A percentile compares a stretch with the other conserved stretches of the same genome.
phyloP scores from a whole-genome alignment of 1,140 invertebrate genomes.

The Hirudo medicinalis region DNA sequence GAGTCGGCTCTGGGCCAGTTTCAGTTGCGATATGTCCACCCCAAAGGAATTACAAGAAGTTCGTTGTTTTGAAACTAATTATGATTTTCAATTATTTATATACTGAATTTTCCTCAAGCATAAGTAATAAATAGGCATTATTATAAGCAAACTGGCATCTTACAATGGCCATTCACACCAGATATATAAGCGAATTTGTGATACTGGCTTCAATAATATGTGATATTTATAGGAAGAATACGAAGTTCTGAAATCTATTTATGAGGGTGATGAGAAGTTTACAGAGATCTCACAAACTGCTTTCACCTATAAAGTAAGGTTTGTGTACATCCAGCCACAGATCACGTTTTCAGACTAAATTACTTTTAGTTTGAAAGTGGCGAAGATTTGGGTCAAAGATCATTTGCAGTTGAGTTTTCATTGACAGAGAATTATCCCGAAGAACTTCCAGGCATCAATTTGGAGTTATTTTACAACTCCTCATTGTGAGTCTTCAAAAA shows the following conservation, averaged over 20 bases:
- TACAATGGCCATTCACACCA: no score
- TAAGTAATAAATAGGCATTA: no score
- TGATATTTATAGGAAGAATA: slow-evolving; percentile 56
- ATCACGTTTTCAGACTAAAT: neutral
- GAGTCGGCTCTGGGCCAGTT: no score
- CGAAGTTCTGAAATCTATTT: slow-evolving; percentile 80
- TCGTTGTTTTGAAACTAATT: no score
- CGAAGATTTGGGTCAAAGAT: slow-evolving; percentile 61
- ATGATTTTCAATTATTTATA: no score
- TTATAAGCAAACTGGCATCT: no score
- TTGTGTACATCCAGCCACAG: neutral
- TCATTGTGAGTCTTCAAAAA: slow-evolving; percentile 55
- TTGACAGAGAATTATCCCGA: slow-evolving; percentile 75
- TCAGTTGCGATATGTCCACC: no score
- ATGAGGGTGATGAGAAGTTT: slow-evolving; percentile 77
- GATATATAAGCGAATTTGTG: no score
- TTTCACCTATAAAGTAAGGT: slow-evolving; percentile 75
- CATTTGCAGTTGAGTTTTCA: slow-evolving; percentile 70
- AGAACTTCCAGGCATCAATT: slow-evolving; percentile 62
- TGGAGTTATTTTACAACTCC: slow-evolving; percentile 86
- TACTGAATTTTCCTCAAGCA: no score
- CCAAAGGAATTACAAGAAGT: no score
- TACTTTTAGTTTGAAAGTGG: slow-evolving; percentile 55
- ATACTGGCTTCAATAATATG: no score
- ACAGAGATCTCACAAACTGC: slow-evolving; percentile 60